Percentiles rank a stretch among this genome's conserved stretches.
Evolutionary conservation across 2,888 invertebrate species (phyloP).

Genomic region (Charanyca ferruginea): DNA sequence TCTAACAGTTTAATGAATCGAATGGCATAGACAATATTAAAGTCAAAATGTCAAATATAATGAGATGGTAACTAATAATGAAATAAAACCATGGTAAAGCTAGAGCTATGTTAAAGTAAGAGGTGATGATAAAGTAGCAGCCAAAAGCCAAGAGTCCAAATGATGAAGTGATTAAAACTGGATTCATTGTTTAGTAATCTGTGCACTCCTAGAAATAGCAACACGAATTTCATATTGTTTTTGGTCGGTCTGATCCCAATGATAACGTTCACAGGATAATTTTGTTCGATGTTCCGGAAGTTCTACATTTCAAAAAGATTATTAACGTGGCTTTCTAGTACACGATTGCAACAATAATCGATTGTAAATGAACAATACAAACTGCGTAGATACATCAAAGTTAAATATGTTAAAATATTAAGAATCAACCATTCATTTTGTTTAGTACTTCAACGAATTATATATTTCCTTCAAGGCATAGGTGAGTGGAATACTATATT

Average conservation of each 20-base stretch:
- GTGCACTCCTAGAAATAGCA: conserved; percentile 31
- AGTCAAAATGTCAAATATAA: no score
- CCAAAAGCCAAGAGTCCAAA: background rate
- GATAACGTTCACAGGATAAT: background rate
- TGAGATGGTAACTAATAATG: background rate
- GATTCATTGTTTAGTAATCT: conserved; percentile 16
- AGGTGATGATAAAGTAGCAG: background rate
- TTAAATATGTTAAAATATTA: background rate
- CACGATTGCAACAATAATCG: background rate
- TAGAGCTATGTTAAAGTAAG: background rate
- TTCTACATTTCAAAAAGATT: background rate
- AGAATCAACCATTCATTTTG: no score
- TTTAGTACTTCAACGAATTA: no score
- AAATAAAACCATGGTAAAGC: background rate
- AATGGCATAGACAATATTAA: background rate
- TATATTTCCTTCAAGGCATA: no score
- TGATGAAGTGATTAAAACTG: background rate
- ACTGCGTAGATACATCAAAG: background rate
- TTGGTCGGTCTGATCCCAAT: background rate
- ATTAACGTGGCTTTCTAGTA: background rate
- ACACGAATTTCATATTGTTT: conserved; percentile 14
- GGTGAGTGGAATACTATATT: no score
- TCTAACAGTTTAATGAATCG: background rate
- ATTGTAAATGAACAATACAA: background rate
- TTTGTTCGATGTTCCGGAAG: background rate